Base-by-base conservation (phyloP, 2,888 invertebrate species). In the Drosophila prolongata region DNA sequence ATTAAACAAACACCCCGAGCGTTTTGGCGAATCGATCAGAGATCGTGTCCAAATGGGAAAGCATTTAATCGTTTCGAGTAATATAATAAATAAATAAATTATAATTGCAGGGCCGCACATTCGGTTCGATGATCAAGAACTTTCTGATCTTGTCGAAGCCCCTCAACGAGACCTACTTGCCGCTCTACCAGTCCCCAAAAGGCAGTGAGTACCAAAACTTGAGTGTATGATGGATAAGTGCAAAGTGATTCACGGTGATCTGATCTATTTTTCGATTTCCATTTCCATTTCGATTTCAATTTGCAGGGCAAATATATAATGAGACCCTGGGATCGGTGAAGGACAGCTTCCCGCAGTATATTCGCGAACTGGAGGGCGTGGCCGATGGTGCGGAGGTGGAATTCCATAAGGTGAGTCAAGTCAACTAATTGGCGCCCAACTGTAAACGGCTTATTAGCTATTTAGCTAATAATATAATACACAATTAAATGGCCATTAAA, bases 321-420 rank as follows among this genome's bases (percentile, higher is more conserved):
- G 95, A 94, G 61, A 97, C 96, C 0, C 93, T 97, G 47, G 93
- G 93, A 4, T 94, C 94, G 72, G 95, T 96, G 77, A 94, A 94
- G 79, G 91, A 93, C 53, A 95, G 95, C 79, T 97, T 94, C 91
- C 97, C 97, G 0, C 96, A 97, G 85, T 97, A 97, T 89, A 93
- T 97, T 2, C 94, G 95, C 69, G 98, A 98, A 92, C 93, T 98
- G 43, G 95, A 96, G 90, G 98, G 97, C 8, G 83, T 95, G n/a
- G 96, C 97, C 8, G 96, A 97, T 89, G 97, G 98, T 0, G 95
- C 97, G 1, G 94, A 95, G 77, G 95, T 97, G 5, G 95, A 97
- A 0, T 97, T 97, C 91, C 93, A 96, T 79, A 95, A 96, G 94
- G 97, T 97, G 91, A 91, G 80, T 65, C 13, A 14, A 16, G n/a